These are phyloP conservation scores for Gallinago paraguaiae DNA, from an alignment of 2,113 vertebrate species.

Conservation along the genomic window DNA sequence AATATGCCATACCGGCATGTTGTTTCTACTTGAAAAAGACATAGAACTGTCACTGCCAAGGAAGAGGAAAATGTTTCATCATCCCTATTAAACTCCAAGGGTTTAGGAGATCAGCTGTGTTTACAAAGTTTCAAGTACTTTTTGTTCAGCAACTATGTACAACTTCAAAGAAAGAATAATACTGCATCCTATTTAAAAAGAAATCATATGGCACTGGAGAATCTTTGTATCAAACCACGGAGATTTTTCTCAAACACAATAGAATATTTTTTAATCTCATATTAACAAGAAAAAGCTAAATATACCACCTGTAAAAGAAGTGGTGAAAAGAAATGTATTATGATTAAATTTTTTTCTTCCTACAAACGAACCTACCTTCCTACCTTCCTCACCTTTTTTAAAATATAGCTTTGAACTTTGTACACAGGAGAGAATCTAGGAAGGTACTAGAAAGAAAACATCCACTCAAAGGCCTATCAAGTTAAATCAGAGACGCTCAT, in stretches of 20 bases:
- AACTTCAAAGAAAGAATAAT: background rate
- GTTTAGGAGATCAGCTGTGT: background rate
- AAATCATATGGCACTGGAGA: background rate
- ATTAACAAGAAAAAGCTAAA: background rate
- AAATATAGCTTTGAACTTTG: background rate
- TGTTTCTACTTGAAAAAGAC: slow-evolving; percentile 23
- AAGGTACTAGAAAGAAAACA: background rate
- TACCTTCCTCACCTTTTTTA: background rate
- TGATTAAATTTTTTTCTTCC: background rate
- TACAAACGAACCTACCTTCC: background rate
- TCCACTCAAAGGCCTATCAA: background rate
- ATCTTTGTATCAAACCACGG: background rate
- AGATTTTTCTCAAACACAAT: background rate
- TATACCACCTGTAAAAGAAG: background rate
- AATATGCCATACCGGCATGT: slow-evolving; percentile 35
- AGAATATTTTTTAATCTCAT: background rate
- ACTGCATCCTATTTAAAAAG: background rate
- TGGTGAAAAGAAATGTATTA: background rate
- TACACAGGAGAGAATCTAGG: background rate
- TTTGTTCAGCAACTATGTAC: slow-evolving; percentile 7
- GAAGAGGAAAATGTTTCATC: slow-evolving; percentile 52
- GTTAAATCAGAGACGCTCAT: background rate
- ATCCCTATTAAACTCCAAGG: slow-evolving; percentile 32
- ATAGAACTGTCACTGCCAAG: slow-evolving; percentile 2
- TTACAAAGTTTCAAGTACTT: slow-evolving; percentile 45